Evolutionary conservation across 1,140 invertebrate genomes (phyloP).

Genomic region (Mactra quadrangularis): DNA sequence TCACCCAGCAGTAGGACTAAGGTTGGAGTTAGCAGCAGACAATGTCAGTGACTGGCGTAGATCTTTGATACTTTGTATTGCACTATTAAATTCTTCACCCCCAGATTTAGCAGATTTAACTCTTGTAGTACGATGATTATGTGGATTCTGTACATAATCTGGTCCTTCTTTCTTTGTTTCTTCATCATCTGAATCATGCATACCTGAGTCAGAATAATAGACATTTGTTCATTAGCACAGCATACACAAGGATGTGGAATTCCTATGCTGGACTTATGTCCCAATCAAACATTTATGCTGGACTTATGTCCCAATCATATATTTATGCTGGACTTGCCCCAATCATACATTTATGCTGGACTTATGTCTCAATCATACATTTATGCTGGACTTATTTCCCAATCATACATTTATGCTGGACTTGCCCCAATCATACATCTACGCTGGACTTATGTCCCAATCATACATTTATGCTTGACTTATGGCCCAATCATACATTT

Average conservation of each 20-base stretch:
- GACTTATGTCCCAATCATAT: too few relatives aligned
- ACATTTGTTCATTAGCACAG: neutral
- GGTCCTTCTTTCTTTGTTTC: constrained; percentile 52
- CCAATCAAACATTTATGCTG: too few relatives aligned
- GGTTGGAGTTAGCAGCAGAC: constrained; percentile 68
- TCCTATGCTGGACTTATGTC: neutral
- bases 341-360: too few relatives aligned
- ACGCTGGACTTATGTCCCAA: too few relatives aligned
- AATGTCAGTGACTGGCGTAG: constrained; percentile 72
- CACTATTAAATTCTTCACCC: constrained; percentile 70
- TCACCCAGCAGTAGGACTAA: constrained; percentile 76
- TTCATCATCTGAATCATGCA: constrained; percentile 68
- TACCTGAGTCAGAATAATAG: constrained; percentile 59
- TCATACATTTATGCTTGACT: too few relatives aligned
- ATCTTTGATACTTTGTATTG: constrained; percentile 75
- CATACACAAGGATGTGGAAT: neutral
- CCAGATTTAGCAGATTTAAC: constrained; percentile 68
- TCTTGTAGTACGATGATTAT: constrained; percentile 58
- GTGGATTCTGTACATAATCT: constrained; percentile 66
- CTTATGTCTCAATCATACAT: too few relatives aligned
- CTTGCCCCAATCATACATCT: too few relatives aligned
- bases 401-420: too few relatives aligned
- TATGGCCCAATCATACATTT: too few relatives aligned
- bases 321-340: too few relatives aligned
- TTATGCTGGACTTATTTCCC: too few relatives aligned